Conservation (phyloP, 2,113 vertebrate genomes). For the Turdus rufiventris region DNA sequence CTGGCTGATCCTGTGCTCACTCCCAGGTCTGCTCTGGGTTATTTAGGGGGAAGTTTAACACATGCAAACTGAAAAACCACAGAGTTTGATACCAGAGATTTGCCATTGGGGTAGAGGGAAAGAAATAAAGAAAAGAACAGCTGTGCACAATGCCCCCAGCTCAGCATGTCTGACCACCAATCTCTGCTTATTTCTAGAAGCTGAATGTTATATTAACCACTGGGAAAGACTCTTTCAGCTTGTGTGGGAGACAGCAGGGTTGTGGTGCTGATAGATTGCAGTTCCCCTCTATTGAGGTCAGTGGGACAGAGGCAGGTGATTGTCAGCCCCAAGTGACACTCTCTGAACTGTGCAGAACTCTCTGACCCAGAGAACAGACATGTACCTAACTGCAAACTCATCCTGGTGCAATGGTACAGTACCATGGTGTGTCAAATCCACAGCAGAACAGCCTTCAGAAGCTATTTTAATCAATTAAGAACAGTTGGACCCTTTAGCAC, state of each 20-base stretch:
- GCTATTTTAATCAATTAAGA: conserved; percentile 40
- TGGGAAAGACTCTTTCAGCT: background rate
- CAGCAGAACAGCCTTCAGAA: background rate
- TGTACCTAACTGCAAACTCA: background rate
- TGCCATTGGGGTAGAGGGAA: background rate
- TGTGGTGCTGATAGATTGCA: background rate
- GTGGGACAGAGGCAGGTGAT: background rate
- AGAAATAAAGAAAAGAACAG: background rate
- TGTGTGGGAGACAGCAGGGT: accelerated
- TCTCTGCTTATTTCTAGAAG: background rate
- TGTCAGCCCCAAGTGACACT: background rate
- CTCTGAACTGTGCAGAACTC: background rate
- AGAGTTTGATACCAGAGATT: background rate
- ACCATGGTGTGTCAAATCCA: background rate
- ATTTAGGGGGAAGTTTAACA: background rate
- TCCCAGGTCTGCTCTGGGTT: background rate
- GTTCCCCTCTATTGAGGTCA: accelerated
- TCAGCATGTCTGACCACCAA: background rate
- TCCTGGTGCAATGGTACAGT: background rate
- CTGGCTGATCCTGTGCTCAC: background rate
- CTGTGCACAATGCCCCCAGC: background rate
- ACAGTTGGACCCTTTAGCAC: conserved; percentile 15
- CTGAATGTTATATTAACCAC: background rate
- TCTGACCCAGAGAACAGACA: background rate
- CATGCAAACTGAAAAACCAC: background rate